These are phyloP conservation scores for Bubo scandiacus DNA, from an alignment of 2,113 vertebrate genomes.

Conservation along the genomic window DNA sequence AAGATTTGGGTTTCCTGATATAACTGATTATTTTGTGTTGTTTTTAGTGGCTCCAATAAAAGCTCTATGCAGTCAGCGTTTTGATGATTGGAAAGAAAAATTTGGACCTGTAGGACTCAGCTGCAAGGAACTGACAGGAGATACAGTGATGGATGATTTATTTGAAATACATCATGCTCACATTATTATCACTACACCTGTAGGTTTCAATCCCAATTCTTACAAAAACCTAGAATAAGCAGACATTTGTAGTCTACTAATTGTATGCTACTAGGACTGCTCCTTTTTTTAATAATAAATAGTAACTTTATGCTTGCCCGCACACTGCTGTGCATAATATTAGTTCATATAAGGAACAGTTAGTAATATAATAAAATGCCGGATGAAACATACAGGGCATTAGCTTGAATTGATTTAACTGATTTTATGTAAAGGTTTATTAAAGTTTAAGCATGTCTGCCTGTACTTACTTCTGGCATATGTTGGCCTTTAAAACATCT, in stretches of 20 bases:
- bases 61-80: constrained; percentile 94
- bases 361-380: background rate
- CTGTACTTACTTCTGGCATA: background rate
- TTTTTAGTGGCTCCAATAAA: constrained; percentile 96
- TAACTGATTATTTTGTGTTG: constrained; percentile 1
- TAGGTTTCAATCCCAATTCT: constrained; percentile 72
- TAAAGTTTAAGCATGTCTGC: background rate
- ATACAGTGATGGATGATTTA: constrained; percentile 93
- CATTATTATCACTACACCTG: constrained; percentile 96
- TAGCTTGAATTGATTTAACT: background rate
- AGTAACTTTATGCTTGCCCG: background rate
- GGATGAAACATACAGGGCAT: background rate
- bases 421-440: background rate
- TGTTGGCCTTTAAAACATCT: background rate
- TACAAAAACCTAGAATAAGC: background rate
- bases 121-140: constrained; percentile 96
- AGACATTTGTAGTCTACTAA: background rate
- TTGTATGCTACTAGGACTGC: background rate
- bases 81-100: constrained; percentile 93
- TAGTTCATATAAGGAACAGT: background rate
- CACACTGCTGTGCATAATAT: background rate
- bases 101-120: constrained; percentile 90
- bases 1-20: background rate
- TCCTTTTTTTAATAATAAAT: background rate
- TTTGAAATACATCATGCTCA: constrained; percentile 97